Percentiles rank a stretch among this genome's conserved stretches.
These are phyloP conservation scores for Polydrusus pterygomalis DNA, from an alignment of 2,888 invertebrate species.

Conservation along the genomic window DNA sequence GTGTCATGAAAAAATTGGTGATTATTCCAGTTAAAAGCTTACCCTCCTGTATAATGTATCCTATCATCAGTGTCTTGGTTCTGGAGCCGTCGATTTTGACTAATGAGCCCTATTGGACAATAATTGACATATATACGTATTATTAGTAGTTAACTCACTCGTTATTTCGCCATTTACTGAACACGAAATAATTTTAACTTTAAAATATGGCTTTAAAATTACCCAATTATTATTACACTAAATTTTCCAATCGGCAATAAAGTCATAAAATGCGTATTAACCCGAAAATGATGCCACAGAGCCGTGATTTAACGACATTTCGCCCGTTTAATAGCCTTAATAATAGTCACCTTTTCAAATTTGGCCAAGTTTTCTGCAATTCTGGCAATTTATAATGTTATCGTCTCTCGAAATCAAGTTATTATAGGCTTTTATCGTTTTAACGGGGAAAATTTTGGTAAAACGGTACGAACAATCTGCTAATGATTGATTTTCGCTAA, in stretches of 20 bases:
- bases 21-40: too few species aligned
- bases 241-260: constrained; percentile 43
- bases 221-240: constrained; percentile 43
- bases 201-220: constrained; percentile 39
- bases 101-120: too few species aligned
- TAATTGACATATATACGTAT: too few species aligned
- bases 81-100: too few species aligned
- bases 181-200: constrained; percentile 31
- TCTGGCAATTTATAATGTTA: constrained; percentile 37
- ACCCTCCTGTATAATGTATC: too few species aligned
- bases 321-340: constrained; percentile 41
- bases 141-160: too few species aligned
- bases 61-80: too few species aligned
- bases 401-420: constrained; percentile 34
- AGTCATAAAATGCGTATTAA: constrained; percentile 45
- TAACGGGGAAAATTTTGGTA: constrained; percentile 28
- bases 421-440: constrained; percentile 38
- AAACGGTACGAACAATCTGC: constrained; percentile 21
- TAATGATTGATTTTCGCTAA: constrained; percentile 2
- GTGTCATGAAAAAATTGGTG: too few species aligned
- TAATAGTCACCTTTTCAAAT: constrained; percentile 47
- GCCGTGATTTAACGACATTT: constrained; percentile 46
- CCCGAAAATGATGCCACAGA: constrained; percentile 28
- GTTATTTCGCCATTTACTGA: background rate
- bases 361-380: constrained; percentile 42